Base-by-base conservation (phyloP, 2,888 invertebrate species). In the Phengaris arion region DNA sequence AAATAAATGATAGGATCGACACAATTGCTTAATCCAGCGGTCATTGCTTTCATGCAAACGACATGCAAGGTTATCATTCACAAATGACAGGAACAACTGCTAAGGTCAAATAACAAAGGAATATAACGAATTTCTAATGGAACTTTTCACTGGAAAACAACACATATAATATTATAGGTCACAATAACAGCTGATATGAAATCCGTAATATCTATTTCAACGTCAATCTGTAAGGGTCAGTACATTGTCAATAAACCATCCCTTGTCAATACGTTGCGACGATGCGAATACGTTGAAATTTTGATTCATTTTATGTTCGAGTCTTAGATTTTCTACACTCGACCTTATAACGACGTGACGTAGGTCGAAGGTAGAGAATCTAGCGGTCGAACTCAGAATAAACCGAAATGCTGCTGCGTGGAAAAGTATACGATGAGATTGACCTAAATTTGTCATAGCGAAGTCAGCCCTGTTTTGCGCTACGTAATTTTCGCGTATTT, bases 81-180 rank as follows among this genome's bases (percentile, higher is more conserved):
- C 35, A 35, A 35, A 35, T 2, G 35, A 35, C 35, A 35, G 4
- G 2, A 35, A 35, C 35, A 35, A 4, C 3, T 35, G 35, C 35
- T 35, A 35, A 35, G 35, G 35, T 35, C 35, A 35, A 22, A 22
- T 22, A 22, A 22, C 22, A 22, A 22, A 22, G 22, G 22, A 22
- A 22, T 35, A 35, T 35, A 35, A 35, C 35, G 35, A 35, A 35
- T 35, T 35, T 35, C 2, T 35, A 35, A 35, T 35, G 59, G 59
- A 64, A 64, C 64, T 64, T 64, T 64, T 64, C 64, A 64, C 12
- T 12, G 35, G 64, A 64, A 8, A 64, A 64, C 35, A 64, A 59
- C 12, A 4, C 12, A 64, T 64, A 12, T 64, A 35, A 35, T 35
- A 35, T 35, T 35, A 35, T 12, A 64, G 7, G 64, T 35, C 35